Percentiles rank a stretch among this genome's conserved stretches.
Conservation (phyloP, 2,113 vertebrate genomes). For the Verasper variegatus region DNA sequence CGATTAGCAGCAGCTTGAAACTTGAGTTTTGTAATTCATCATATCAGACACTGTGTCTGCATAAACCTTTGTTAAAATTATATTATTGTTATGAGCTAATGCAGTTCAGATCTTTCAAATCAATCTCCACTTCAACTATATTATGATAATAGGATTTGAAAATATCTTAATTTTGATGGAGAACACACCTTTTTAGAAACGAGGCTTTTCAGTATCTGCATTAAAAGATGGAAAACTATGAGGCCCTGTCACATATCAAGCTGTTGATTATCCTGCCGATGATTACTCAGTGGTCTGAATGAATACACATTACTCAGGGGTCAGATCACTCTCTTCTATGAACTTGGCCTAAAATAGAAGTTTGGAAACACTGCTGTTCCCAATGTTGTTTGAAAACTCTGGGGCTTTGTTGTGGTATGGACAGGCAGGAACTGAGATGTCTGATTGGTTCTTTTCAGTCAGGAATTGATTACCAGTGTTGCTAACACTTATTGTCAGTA, state of each 20-base stretch:
- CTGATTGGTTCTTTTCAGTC: no score
- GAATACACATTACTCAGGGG: neutral
- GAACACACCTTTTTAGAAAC: neutral
- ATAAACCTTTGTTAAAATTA: constrained; percentile 2
- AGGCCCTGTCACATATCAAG: neutral
- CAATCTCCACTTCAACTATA: neutral
- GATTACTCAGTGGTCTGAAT: neutral
- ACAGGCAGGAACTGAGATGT: no score
- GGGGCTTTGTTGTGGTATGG: no score
- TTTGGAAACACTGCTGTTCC: no score
- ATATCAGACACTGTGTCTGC: neutral
- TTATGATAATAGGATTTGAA: neutral
- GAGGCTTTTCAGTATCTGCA: neutral
- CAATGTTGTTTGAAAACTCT: no score
- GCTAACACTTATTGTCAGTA: no score
- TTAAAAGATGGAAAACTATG: neutral
- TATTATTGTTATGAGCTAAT: constrained; percentile 3
- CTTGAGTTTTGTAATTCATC: neutral
- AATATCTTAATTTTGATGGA: neutral
- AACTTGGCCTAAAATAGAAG: neutral
- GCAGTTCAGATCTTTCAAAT: neutral
- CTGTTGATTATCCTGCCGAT: neutral
- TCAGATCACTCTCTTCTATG: neutral
- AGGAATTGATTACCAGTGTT: no score
- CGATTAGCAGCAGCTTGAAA: neutral